These are phyloP conservation scores for Lissocephala sabroskyi DNA, from an alignment of 2,888 invertebrate species.

Conservation along the genomic window DNA sequence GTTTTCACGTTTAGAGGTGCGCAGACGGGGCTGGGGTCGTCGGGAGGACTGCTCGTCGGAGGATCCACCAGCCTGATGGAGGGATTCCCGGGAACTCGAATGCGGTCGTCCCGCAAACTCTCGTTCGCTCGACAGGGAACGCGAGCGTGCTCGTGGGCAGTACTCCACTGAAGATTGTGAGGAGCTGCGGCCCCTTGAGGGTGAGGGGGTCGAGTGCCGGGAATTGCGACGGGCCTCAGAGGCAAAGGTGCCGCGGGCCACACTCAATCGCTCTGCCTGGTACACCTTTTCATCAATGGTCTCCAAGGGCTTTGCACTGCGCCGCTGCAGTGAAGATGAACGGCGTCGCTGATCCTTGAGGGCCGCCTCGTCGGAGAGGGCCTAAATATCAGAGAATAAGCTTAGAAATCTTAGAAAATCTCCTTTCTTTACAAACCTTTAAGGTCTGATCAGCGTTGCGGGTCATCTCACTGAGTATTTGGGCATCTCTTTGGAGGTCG, in stretches of 20 bases:
- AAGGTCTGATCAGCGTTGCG: constrained; percentile 77
- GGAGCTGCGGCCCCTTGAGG: constrained; percentile 60
- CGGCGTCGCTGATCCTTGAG: constrained; percentile 70
- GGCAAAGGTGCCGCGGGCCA: constrained; percentile 56
- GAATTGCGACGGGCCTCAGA: constrained; percentile 64
- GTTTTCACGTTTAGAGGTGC: constrained; percentile 56
- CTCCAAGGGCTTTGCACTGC: constrained; percentile 67
- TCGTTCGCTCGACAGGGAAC: constrained; percentile 47
- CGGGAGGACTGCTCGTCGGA: constrained; percentile 52
- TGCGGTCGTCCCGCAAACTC: constrained; percentile 44
- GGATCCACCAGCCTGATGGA: constrained; percentile 52
- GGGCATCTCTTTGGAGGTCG: constrained; percentile 70
- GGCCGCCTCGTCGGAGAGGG: constrained; percentile 74
- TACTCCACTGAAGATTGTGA: constrained; percentile 69
- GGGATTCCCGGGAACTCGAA: constrained; percentile 65
- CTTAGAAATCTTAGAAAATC: neutral
- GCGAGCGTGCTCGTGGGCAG: constrained; percentile 64
- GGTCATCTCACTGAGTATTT: constrained; percentile 75
- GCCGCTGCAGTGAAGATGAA: constrained; percentile 60
- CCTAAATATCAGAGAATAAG: constrained; percentile 52
- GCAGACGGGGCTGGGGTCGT: constrained; percentile 36
- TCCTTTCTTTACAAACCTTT: constrained; percentile 60
- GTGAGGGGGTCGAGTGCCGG: constrained; percentile 49
- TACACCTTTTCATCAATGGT: constrained; percentile 70
- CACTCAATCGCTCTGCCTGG: constrained; percentile 38